Conservation (phyloP, 2,113 vertebrate genomes). For the Piprites chloris region DNA sequence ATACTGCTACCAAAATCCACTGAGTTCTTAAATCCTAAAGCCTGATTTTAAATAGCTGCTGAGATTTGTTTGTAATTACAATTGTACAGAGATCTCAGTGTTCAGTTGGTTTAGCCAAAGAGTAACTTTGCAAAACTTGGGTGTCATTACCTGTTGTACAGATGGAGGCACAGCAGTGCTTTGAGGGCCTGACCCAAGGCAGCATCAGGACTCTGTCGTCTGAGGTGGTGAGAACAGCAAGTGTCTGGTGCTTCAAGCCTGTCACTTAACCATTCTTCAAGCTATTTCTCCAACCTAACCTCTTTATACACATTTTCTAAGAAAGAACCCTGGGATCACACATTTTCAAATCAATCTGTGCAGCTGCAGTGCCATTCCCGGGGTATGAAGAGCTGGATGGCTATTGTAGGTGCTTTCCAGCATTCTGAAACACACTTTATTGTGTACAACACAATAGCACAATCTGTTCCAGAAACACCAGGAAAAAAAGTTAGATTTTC, state of each 20-base stretch:
- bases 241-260: not conserved
- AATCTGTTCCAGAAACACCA: not conserved
- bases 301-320: not conserved
- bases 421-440: not conserved
- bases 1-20: not conserved
- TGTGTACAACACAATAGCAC: not conserved
- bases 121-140: not conserved
- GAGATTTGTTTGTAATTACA: not conserved
- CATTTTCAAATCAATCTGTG: not conserved
- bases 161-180: not conserved
- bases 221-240: not conserved
- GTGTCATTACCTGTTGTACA: not conserved
- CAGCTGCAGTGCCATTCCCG: not conserved
- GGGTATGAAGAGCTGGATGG: not conserved
- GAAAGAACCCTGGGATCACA: not conserved
- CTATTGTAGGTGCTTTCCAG: not conserved
- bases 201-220: not conserved
- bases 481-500: not conserved
- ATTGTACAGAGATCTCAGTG: not conserved
- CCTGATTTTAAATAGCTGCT: not conserved
- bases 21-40: not conserved
- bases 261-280: not conserved
- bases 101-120: not conserved
- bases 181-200: not conserved
- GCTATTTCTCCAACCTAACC: not conserved